Conservation (phyloP, 2,888 invertebrate species). For the Erebia aethiops region DNA sequence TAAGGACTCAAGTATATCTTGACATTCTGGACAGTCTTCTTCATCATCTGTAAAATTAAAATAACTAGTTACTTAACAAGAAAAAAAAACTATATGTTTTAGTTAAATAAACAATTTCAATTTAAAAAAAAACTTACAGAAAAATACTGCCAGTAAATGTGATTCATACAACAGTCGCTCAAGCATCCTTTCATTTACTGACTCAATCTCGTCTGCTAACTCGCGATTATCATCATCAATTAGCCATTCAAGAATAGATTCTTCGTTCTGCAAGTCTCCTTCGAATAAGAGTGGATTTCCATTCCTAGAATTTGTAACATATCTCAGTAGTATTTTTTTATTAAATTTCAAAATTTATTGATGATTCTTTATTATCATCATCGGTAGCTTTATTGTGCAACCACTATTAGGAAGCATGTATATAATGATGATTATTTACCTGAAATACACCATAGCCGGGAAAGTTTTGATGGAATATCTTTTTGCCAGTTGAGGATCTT, state of each 20-base stretch:
- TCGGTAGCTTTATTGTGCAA: too few relatives aligned
- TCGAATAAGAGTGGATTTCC: conserved; percentile 94
- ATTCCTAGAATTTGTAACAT: conserved; percentile 81
- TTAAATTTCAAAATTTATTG: not conserved
- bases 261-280: conserved; percentile 96
- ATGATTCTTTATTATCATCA: too few relatives aligned
- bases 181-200: conserved; percentile 95
- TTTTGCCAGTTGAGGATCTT: conserved; percentile 95
- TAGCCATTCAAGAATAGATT: conserved; percentile 95
- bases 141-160: conserved; percentile 94
- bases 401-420: too few relatives aligned
- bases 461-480: conserved; percentile 97
- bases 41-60: conserved; percentile 83
- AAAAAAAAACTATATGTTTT: not conserved
- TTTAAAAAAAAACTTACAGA: conserved; percentile 85
- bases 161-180: conserved; percentile 92
- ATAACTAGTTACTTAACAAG: conserved; percentile 2
- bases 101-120: not conserved
- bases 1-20: conserved; percentile 93
- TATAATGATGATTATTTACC: conserved; percentile 70
- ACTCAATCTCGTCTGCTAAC: conserved; percentile 96
- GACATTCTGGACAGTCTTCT: conserved; percentile 95
- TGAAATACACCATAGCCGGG: conserved; percentile 95
- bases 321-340: not conserved
- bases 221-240: conserved; percentile 97